A percentile compares a stretch with the other conserved stretches of the same genome.
Conservation (phyloP, 2,797 vertebrate species). For the Lagocephalus sceleratus region DNA sequence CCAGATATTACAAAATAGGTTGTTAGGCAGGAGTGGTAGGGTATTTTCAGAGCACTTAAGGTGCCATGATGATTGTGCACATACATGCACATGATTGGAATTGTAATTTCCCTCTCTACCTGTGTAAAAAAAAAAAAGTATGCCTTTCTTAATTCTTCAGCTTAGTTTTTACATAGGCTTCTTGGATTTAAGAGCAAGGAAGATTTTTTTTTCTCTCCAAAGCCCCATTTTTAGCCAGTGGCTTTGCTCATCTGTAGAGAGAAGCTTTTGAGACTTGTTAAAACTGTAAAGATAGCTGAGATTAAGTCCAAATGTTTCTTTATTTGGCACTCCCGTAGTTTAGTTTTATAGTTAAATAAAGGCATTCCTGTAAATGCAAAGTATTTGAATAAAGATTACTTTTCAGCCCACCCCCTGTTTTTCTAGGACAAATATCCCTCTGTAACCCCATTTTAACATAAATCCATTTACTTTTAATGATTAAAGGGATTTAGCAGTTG, state of each 20-base stretch:
- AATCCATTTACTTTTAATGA: conserved; percentile 24
- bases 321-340: no score
- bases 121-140: no score
- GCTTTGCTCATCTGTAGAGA: conserved; percentile 25
- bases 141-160: no score
- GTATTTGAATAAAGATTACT: not conserved
- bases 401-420: not conserved
- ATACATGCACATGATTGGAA: no score
- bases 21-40: no score
- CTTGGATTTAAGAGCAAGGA: conserved; percentile 46
- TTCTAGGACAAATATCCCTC: conserved; percentile 11
- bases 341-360: no score
- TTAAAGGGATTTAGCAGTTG: conserved; percentile 33
- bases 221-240: conserved; percentile 32
- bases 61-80: no score
- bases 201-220: conserved; percentile 1
- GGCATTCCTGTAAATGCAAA: not conserved
- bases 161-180: conserved; percentile 54
- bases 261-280: conserved; percentile 41
- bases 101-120: no score
- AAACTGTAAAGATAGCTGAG: no score
- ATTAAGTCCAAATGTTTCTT: no score
- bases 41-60: no score
- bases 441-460: conserved; percentile 1
- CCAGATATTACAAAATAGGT: no score